Conservation (phyloP, 2,888 invertebrate genomes). For the Rhodophaea formosa region DNA sequence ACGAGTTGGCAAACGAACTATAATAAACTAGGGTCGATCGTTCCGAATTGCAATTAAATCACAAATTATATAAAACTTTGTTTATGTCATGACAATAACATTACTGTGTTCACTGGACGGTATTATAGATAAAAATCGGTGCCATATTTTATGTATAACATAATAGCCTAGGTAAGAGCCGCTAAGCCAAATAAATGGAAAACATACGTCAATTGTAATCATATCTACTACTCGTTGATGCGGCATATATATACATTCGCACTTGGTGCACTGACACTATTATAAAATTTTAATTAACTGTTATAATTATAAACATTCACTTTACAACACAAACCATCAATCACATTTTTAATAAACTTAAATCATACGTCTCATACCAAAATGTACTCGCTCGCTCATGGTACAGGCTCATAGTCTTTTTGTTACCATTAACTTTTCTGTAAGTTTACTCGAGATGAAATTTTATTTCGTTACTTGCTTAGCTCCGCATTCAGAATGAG, state of each 20-base stretch:
- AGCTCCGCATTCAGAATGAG: not conserved
- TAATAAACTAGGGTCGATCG: constrained; percentile 1
- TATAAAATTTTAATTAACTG: constrained; percentile 45
- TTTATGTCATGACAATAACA: constrained; percentile 40
- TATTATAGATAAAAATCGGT: constrained; percentile 67
- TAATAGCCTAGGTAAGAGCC: constrained; percentile 46
- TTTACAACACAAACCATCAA: constrained; percentile 62
- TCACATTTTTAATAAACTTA: constrained; percentile 59
- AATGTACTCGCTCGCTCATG: constrained; percentile 28
- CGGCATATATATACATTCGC: constrained; percentile 61
- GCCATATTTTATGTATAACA: constrained; percentile 49
- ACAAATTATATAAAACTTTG: constrained; percentile 14
- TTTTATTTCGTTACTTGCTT: not conserved
- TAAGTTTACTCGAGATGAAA: not conserved
- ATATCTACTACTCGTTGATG: constrained; percentile 63
- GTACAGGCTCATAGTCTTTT: constrained; percentile 12
- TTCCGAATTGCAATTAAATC: constrained; percentile 13
- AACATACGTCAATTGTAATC: constrained; percentile 44
- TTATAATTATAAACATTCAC: constrained; percentile 52
- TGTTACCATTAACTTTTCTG: not conserved
- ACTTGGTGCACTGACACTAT: constrained; percentile 71
- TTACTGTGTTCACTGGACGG: constrained; percentile 71
- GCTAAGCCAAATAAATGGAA: constrained; percentile 48
- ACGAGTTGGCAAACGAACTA: constrained; percentile 19
- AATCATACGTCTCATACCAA: constrained; percentile 31